A percentile compares a stretch with the other conserved stretches of the same genome.
phyloP scores from a whole-genome alignment of 1,140 invertebrate species.

The Macrobrachium nipponense region DNA sequence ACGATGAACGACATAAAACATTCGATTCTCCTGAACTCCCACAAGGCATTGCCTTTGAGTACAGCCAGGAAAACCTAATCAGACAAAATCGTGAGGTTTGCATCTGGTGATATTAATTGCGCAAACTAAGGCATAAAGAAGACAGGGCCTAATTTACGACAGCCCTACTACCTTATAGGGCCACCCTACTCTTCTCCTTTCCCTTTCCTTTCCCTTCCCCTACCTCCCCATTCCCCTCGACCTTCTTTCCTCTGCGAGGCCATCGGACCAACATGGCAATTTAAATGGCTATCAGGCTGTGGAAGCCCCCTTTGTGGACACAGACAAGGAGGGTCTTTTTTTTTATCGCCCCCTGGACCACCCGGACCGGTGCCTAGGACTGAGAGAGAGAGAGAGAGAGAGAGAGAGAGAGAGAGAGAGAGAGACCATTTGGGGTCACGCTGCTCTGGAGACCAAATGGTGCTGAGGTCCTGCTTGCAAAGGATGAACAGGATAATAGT shows the following conservation, averaged over 20 bases:
- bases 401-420: constrained; percentile 15
- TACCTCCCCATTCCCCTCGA: background rate
- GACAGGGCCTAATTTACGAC: background rate
- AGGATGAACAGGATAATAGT: too few relatives aligned
- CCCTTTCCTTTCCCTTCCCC: background rate
- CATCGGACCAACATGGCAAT: background rate
- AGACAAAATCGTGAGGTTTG: background rate
- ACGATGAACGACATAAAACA: background rate
- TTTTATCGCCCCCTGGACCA: background rate
- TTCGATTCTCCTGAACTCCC: too few relatives aligned
- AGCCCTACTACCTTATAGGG: background rate
- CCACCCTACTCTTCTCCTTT: background rate
- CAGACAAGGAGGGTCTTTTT: too few relatives aligned
- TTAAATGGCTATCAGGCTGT: too few relatives aligned
- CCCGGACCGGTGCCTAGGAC: background rate
- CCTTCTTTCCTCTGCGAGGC: background rate
- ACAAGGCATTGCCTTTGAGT: too few relatives aligned
- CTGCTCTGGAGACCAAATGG: too few relatives aligned
- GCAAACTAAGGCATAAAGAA: background rate
- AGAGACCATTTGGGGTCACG: too few relatives aligned
- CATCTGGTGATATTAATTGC: background rate
- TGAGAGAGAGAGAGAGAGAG: background rate
- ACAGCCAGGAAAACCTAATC: too few relatives aligned
- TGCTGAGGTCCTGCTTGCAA: too few relatives aligned
- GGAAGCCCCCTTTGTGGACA: too few relatives aligned